Conservation (phyloP, 92 coral and sea anemone species). For the Desmophyllum pertusum region DNA sequence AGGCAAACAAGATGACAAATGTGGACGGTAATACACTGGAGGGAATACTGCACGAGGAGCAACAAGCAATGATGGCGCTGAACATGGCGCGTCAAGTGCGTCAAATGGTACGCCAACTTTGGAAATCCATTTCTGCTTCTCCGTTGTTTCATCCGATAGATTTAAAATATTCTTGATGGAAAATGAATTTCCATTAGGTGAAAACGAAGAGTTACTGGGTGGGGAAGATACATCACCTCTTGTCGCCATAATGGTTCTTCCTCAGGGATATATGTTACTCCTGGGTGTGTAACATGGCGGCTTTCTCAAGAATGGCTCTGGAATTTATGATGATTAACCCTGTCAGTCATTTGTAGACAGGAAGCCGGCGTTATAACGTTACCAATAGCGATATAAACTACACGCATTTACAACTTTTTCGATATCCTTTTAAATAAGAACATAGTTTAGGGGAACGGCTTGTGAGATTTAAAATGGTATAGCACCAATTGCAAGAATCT, state of each 20-base stretch:
- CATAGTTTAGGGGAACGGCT: background rate
- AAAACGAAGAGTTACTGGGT: background rate
- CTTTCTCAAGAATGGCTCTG: background rate
- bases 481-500: background rate
- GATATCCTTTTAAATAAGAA: background rate
- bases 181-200: background rate
- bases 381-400: background rate
- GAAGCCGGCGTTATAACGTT: background rate
- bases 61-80: background rate
- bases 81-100: background rate
- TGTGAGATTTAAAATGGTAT: background rate
- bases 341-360: slow-evolving; percentile 4
- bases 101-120: background rate
- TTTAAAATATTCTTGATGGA: background rate
- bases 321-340: background rate
- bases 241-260: background rate
- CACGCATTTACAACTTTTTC: background rate
- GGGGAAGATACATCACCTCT: background rate
- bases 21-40: background rate
- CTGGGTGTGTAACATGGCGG: slow-evolving; percentile 7
- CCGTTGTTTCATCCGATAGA: background rate
- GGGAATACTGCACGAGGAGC: slow-evolving; percentile 7
- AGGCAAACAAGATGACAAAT: background rate
- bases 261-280: background rate
- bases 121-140: background rate